phyloP scores from a whole-genome alignment of 2,797 vertebrate species.

The Enteromius treurensis region DNA sequence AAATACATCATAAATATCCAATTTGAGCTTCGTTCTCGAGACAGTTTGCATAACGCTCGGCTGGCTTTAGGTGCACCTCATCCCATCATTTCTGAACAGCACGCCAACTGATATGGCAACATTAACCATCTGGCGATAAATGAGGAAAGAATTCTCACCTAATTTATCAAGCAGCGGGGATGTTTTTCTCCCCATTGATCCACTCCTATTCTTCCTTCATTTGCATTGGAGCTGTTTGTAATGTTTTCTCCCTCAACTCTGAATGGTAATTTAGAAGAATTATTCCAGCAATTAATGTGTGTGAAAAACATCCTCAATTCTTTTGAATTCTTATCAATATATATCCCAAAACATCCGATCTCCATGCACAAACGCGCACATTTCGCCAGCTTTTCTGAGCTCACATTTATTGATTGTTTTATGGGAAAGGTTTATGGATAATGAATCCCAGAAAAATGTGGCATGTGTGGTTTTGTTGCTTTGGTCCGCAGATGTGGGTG shows the following conservation, averaged over 20 bases:
- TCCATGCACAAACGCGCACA: neutral
- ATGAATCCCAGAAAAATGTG: conserved; percentile 9
- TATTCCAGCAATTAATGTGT: conserved; percentile 32
- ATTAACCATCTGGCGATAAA: conserved; percentile 61
- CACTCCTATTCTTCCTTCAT: conserved; percentile 51
- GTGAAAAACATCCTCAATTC: neutral
- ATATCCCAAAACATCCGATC: neutral
- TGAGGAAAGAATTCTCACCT: conserved; percentile 52
- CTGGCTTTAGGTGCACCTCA: conserved; percentile 50
- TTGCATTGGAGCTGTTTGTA: conserved; percentile 51
- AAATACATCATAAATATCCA: conserved; percentile 44
- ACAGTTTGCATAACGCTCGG: conserved; percentile 31
- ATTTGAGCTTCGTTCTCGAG: conserved; percentile 35
- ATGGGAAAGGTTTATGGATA: conserved; percentile 25
- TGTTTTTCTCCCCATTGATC: conserved; percentile 55
- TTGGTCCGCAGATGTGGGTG: neutral
- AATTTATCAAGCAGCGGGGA: conserved; percentile 58
- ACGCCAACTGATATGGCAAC: conserved; percentile 53
- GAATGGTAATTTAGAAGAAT: conserved; percentile 51
- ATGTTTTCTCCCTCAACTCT: conserved; percentile 44
- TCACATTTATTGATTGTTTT: conserved; percentile 37
- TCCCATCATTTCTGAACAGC: conserved; percentile 57
- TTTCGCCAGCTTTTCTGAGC: conserved; percentile 20
- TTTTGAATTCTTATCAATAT: conserved; percentile 22
- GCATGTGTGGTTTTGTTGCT: conserved; percentile 12